Evolutionary conservation across 2,797 vertebrate species (phyloP), one percentile per base, ranked within the genome.

Genomic region (Kryptolebias ocellatus): DNA sequence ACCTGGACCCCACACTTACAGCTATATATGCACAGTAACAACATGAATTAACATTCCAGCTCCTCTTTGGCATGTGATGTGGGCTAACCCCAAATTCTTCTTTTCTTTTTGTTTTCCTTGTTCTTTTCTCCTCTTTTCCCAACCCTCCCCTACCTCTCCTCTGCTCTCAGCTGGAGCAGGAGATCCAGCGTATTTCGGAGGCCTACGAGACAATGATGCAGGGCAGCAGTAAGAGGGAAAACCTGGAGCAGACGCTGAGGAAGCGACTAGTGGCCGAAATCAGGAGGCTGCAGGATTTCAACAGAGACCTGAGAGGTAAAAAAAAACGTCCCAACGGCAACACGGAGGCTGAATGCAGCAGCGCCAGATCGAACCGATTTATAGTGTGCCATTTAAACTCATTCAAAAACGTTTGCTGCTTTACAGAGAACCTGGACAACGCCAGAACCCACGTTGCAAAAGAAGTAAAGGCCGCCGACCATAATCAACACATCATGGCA

Each of bases 171-270:
- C 86, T 99, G 94, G 98, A 99, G 90, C 95, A 94, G 0, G 98
- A 99, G 93, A 97, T 99, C 85, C 96, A 97, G 90, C 92, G 94
- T 67, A 97, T 99, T 83, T 99, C 96, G 0, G 96, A 98, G 88
- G 97, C 96, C 83, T 98, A 99, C 0, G 95, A 97, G 83, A 98
- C 95, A 60, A 93, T 99, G 16, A 96, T 96, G 80, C 95, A 96
- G 87, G 95, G 96, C 0, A 98, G 97, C 67, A 92, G 93, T 75
- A 99, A 99, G 87, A 92, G 97, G 42, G 98, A 99, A 86, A 91
- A 92, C 67, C 91, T 99, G 88, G 98, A 99, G 87, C 96, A 96
- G 89, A 94, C 95, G 4, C 95, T 99, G 92, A 94, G 96, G 81
- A 96, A 83, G 89, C 96, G 96, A 87, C 93, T 96, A 70, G 95